phyloP scores from a whole-genome alignment of 2,888 invertebrate species.

The Apotomis capreana region DNA sequence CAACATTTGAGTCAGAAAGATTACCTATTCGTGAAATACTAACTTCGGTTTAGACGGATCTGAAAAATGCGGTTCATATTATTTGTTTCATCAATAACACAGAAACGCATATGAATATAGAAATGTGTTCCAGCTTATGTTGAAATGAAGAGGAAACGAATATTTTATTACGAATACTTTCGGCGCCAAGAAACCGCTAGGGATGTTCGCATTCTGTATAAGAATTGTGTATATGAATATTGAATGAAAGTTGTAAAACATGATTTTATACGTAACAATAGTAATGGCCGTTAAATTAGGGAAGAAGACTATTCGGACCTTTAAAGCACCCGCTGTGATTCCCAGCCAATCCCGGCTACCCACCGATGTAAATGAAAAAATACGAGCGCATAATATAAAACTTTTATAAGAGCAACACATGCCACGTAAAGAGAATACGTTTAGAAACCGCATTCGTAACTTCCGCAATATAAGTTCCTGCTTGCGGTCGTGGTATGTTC shows the following conservation, averaged over 20 bases:
- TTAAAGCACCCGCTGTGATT: slow-evolving; percentile 43
- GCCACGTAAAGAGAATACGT: slow-evolving; percentile 44
- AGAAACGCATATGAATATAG: too few relatives aligned
- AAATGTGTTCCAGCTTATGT: too few relatives aligned
- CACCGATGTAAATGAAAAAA: slow-evolving; percentile 60
- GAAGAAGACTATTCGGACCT: slow-evolving; percentile 9
- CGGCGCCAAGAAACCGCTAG: too few relatives aligned
- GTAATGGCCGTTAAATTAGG: slow-evolving; percentile 6
- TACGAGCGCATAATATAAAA: slow-evolving; percentile 53
- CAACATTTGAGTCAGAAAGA: background rate
- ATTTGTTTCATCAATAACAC: too few relatives aligned
- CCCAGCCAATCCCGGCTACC: slow-evolving; percentile 53
- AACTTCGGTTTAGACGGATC: background rate
- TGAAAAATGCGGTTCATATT: background rate
- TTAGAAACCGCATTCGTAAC: slow-evolving; percentile 41
- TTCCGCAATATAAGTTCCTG: slow-evolving; percentile 43
- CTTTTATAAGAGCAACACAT: slow-evolving; percentile 50
- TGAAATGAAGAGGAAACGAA: too few relatives aligned
- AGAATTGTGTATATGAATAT: too few relatives aligned
- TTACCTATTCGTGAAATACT: background rate
- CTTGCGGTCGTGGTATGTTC: slow-evolving; percentile 38
- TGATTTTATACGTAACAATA: too few relatives aligned
- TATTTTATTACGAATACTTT: too few relatives aligned
- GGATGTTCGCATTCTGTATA: too few relatives aligned
- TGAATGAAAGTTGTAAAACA: too few relatives aligned